Percentiles rank a stretch among this genome's conserved stretches.
phyloP scores from a whole-genome alignment of 2,888 invertebrate species.

The Electrophaes corylata region DNA sequence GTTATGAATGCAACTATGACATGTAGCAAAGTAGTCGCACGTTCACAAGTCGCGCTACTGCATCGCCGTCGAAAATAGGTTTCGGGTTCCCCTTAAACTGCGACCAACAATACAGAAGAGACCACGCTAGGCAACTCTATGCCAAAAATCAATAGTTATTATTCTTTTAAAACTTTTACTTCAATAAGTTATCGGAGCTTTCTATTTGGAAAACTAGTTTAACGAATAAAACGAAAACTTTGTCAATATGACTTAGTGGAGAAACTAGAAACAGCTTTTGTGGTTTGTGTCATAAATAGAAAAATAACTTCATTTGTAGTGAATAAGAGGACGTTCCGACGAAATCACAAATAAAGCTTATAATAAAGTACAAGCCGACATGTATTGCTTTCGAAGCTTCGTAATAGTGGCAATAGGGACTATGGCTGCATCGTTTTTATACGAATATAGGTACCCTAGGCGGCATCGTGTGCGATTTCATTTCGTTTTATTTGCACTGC shows the following conservation, averaged over 20 bases:
- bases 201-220: constrained; percentile 6
- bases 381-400: constrained; percentile 56
- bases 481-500: constrained; percentile 65
- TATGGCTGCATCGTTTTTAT: constrained; percentile 50
- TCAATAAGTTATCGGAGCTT: constrained; percentile 6
- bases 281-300: constrained; percentile 16
- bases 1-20: too few species aligned
- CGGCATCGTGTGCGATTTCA: constrained; percentile 56
- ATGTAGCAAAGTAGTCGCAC: background rate
- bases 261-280: constrained; percentile 5
- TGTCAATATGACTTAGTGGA: constrained; percentile 5
- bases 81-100: too few species aligned
- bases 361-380: constrained; percentile 53
- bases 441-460: constrained; percentile 42
- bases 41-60: background rate
- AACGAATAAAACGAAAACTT: constrained; percentile 9
- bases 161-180: background rate
- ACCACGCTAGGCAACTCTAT: background rate
- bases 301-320: constrained; percentile 28
- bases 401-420: constrained; percentile 54
- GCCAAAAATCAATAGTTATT: background rate
- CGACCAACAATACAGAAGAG: background rate
- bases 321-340: constrained; percentile 27
- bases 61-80: background rate
- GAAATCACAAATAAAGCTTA: constrained; percentile 46